phyloP scores from a whole-genome alignment of 2,888 invertebrate genomes.

The Rotaria magnacalcarata region DNA sequence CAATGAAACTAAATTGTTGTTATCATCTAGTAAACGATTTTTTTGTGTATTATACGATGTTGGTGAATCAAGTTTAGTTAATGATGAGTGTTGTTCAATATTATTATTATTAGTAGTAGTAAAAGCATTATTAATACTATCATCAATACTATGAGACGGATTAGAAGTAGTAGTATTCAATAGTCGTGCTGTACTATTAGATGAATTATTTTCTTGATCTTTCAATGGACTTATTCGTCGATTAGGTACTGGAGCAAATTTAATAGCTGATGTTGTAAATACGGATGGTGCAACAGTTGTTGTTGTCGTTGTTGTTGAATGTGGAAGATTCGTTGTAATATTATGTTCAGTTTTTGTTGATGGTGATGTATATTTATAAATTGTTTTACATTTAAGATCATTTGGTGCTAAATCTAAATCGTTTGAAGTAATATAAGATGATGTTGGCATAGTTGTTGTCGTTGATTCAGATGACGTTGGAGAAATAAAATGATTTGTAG shows the following conservation, averaged over 20 bases:
- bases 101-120: neutral
- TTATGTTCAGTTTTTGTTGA: neutral
- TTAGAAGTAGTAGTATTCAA: neutral
- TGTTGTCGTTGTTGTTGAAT: neutral
- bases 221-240: neutral
- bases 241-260: neutral
- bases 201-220: neutral
- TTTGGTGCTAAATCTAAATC: neutral
- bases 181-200: neutral
- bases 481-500: neutral
- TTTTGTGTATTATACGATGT: neutral
- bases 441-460: neutral
- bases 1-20: conserved; percentile 3
- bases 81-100: neutral
- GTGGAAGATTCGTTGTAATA: no score
- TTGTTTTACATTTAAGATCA: neutral
- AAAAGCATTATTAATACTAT: neutral
- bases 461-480: neutral
- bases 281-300: neutral
- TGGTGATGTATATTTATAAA: neutral
- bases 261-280: neutral
- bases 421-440: neutral
- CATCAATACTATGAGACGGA: neutral
- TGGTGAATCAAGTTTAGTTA: neutral
- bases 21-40: neutral